These are phyloP conservation scores for Agraylea sexmaculata DNA, from an alignment of 1,140 invertebrate species.

Conservation along the genomic window DNA sequence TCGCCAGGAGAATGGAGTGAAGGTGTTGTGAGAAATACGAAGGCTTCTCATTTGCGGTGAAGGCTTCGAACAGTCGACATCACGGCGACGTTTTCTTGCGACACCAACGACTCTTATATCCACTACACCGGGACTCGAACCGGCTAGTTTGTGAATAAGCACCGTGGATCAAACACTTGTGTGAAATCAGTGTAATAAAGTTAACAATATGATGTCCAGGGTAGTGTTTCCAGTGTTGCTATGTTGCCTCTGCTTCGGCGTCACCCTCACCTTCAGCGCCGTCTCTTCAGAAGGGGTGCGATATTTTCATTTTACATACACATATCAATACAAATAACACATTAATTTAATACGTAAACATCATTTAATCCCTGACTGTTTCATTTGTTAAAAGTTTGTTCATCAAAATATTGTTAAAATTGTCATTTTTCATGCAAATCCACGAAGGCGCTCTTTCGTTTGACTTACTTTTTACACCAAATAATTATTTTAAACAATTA, in stretches of 20 bases:
- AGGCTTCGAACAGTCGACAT: conserved; percentile 1
- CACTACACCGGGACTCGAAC: not conserved
- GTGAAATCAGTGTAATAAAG: conserved; percentile 11
- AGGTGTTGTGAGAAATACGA: too few relatives aligned
- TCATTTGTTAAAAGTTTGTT: conserved; percentile 1
- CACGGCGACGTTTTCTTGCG: conserved; percentile 5
- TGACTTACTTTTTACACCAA: too few relatives aligned
- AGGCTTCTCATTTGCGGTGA: too few relatives aligned
- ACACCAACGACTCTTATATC: not conserved
- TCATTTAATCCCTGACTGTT: not conserved
- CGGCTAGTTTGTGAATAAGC: not conserved
- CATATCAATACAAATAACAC: too few relatives aligned
- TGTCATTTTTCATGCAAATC: too few relatives aligned
- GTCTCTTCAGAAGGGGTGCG: conserved; percentile 19
- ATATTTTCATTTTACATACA: conserved; percentile 1
- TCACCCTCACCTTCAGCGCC: conserved; percentile 10
- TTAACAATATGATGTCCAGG: too few relatives aligned
- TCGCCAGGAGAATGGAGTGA: too few relatives aligned
- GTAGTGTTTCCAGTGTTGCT: conserved; percentile 16
- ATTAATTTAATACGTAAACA: not conserved
- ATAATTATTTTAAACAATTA: too few relatives aligned
- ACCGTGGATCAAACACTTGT: not conserved
- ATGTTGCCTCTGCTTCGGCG: conserved; percentile 13
- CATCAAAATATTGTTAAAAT: not conserved
- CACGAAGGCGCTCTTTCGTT: too few relatives aligned